Evolutionary conservation across 2,888 invertebrate genomes (phyloP), one percentile per base, ranked within the genome.

Genomic region (Disparrhopalites patrizii): DNA sequence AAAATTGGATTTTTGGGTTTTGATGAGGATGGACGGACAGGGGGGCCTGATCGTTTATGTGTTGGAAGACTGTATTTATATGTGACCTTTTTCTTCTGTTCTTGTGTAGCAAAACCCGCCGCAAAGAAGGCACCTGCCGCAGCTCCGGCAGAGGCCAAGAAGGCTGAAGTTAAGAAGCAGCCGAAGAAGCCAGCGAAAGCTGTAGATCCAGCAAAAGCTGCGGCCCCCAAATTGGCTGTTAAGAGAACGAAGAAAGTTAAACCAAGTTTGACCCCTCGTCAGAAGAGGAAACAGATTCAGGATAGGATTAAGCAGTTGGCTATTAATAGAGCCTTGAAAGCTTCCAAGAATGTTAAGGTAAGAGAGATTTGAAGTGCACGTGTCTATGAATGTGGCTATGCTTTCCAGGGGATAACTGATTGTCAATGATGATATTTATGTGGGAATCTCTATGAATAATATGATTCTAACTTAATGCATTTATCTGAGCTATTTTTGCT

Each of bases 251-350:
- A 80, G 70, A 81, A 75, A 68, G 67, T 68, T 15, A 72, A 72
- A 66, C 63, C 69, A n/a, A 70, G 62, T 30, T 36, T 74, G 61
- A 70, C 73, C 31, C 73, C 73, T n/a, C 63, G 71, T 54, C 70
- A 72, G 65, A 74, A 75, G 67, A 60, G 75, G 36, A 70, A 70
- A 47, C 67, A 68, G 52, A 55, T 73, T 18, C 69, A 67, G 63
- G 72, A 74, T 47, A 72, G 73, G 54, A 43, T 57, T 15, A 69
- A 68, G 18, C 69, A 83, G 72, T 81, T 84, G 60, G 76, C 76
- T 7, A 84, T 90, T 70, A 83, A 86, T 60, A 91, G 90, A 78
- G 94, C 94, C 65, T 85, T 90, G 73, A 91, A 89, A 79, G 86
- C 89, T 20, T 92, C 91, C 80, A 89, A 87, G 76, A 93, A 92